Evolutionary conservation across 2,113 vertebrate species (phyloP).

Genomic region (Rhinogobius similis): DNA sequence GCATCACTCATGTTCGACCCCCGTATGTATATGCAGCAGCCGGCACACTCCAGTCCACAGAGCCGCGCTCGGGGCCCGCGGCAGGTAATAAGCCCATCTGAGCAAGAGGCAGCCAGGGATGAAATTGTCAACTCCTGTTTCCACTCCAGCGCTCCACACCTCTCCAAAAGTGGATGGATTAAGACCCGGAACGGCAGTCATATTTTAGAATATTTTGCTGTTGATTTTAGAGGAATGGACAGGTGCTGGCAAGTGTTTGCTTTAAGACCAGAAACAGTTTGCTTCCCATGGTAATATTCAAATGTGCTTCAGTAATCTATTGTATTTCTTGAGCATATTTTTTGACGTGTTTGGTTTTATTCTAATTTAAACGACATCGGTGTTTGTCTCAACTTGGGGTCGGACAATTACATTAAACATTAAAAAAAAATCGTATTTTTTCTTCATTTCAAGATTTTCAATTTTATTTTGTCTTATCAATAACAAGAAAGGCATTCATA

Average conservation of each 20-base stretch:
- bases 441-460: too few species aligned
- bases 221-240: not conserved
- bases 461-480: too few species aligned
- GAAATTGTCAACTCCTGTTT: slow-evolving; percentile 22
- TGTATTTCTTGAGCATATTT: too few species aligned
- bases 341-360: too few species aligned
- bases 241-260: not conserved
- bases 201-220: slow-evolving; percentile 2
- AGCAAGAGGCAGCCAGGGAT: slow-evolving; percentile 11
- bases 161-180: not conserved
- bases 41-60: slow-evolving; percentile 7
- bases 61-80: slow-evolving; percentile 5
- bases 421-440: too few species aligned
- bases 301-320: not conserved
- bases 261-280: not conserved
- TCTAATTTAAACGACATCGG: too few species aligned
- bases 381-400: too few species aligned
- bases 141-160: not conserved
- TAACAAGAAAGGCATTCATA: too few species aligned
- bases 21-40: slow-evolving; percentile 5
- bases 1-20: slow-evolving; percentile 2
- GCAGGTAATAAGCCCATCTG: slow-evolving; percentile 18
- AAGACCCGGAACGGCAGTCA: not conserved
- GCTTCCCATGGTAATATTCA: not conserved
- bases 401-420: too few species aligned